These are phyloP conservation scores for Diceros bicornis DNA, from an alignment of 2,797 vertebrate species.

Conservation along the genomic window DNA sequence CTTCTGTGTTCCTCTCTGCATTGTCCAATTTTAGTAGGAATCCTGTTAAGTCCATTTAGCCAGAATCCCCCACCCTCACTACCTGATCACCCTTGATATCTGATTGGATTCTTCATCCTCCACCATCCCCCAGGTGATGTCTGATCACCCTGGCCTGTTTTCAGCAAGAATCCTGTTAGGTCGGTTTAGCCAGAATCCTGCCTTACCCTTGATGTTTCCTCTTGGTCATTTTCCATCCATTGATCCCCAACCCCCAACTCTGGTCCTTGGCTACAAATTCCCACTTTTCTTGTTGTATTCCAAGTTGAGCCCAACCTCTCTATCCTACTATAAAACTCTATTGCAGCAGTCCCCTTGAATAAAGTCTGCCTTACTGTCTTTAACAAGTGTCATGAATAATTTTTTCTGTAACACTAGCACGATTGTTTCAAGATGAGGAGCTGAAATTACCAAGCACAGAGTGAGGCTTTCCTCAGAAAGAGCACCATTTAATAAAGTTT, in stretches of 20 bases:
- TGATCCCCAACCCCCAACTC: neutral
- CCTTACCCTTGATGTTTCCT: neutral
- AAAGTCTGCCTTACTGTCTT: neutral
- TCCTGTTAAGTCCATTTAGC: neutral
- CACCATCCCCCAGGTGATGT: neutral
- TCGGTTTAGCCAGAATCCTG: neutral
- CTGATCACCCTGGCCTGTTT: neutral
- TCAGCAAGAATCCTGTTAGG: neutral
- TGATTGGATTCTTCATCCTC: neutral
- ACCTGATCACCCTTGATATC: neutral
- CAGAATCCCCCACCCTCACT: neutral
- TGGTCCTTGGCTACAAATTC: neutral
- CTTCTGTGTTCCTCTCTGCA: neutral
- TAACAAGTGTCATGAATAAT: neutral
- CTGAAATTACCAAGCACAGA: neutral
- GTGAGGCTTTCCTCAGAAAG: neutral
- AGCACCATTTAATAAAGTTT: neutral
- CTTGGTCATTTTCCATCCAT: neutral
- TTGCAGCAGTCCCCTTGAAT: neutral
- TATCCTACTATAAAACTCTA: neutral
- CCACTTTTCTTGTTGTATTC: neutral
- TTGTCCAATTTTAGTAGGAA: neutral
- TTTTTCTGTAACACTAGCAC: neutral
- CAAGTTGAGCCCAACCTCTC: neutral
- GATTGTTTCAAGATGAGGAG: neutral